Evolutionary conservation across 30 jellyfish, hydroid and myxozoan species (phyloP), one percentile per base, ranked within the genome.

Genomic region (Turritopsis dohrnii): DNA sequence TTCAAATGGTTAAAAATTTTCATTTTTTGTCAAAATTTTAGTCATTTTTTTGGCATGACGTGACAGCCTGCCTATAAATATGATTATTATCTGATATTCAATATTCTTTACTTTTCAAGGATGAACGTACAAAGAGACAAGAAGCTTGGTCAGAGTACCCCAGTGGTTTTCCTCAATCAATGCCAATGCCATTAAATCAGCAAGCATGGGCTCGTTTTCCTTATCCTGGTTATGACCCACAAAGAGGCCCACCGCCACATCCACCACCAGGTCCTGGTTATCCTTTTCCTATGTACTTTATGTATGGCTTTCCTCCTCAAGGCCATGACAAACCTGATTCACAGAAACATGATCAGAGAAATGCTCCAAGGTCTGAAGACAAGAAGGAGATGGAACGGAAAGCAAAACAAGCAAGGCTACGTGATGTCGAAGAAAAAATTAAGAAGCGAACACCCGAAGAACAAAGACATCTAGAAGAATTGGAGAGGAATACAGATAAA

Each of bases 341-440:
- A 69, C 77, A 69, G 77, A 77, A 28, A 52, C 71, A 52, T 24
- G 85, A 77, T 18, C 71, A 26, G 66, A 29, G 25, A 77, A 52
- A 26, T 24, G 85, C 19, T 22, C 74, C 71, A 17, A 77, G 29
- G 72, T 74, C 71, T 30, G 85, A 52, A 29, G 85, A 77, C 21
- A 77, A 26, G 71, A 77, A 29, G 3, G 85, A 29, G 24, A 66
- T 28, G 19, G 85, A 52, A 29, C 24, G 72, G 53, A 52, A 77
- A 9, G 84, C 84, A 9, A 90, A 90, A 20, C 81, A 84, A 65
- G 91, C 87, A 20, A 90, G 85, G 90, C 89, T 90, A 0, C 87
- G 60, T 29, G 91, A 83, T 65, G 76, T 90, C 7, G 97, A 90
- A 76, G 97, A 88, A 54, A 86, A 82, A 66, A 90, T 90, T 30